A percentile compares a stretch with the other conserved stretches of the same genome.
phyloP scores from a whole-genome alignment of 64 coral and sea anemone species.

The Stylophora pistillata region DNA sequence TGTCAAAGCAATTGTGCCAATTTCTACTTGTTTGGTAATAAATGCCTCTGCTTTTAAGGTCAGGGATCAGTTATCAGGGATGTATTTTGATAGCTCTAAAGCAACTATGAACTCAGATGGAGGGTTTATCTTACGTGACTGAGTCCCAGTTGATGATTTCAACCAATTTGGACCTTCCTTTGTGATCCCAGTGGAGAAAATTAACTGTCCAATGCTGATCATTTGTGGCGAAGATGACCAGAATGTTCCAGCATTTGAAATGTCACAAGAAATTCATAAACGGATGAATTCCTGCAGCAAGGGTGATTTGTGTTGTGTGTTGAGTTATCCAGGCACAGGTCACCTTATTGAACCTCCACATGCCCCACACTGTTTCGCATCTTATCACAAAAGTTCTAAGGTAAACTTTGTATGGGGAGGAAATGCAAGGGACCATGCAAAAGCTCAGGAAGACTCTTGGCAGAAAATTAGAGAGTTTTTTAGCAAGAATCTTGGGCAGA shows the following conservation, averaged over 20 bases:
- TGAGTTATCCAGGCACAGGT: slow-evolving; percentile 55
- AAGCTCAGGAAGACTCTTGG: slow-evolving; percentile 61
- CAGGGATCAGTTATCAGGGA: slow-evolving; percentile 1
- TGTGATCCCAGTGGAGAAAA: slow-evolving; percentile 49
- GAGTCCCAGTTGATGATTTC: background rate
- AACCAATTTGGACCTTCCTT: background rate
- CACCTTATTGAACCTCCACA: slow-evolving; percentile 73
- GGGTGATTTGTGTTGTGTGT: slow-evolving; percentile 4
- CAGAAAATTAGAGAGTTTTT: slow-evolving; percentile 44
- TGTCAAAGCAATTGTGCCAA: slow-evolving; percentile 44
- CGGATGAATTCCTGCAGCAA: slow-evolving; percentile 31
- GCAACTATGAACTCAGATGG: slow-evolving; percentile 23
- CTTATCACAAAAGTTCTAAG: slow-evolving; percentile 45
- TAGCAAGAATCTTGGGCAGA: slow-evolving; percentile 11
- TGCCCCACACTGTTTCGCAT: slow-evolving; percentile 40
- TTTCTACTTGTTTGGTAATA: slow-evolving; percentile 40
- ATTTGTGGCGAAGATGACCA: slow-evolving; percentile 55
- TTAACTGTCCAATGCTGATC: slow-evolving; percentile 46
- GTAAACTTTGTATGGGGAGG: slow-evolving; percentile 47
- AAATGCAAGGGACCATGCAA: slow-evolving; percentile 17
- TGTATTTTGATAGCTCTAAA: slow-evolving; percentile 5
- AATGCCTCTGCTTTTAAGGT: slow-evolving; percentile 17
- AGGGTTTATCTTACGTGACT: background rate
- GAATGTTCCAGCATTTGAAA: background rate
- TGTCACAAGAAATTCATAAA: slow-evolving; percentile 30